These are phyloP conservation scores for Apotomis turbidana DNA, from an alignment of 2,888 invertebrate genomes.

Conservation along the genomic window DNA sequence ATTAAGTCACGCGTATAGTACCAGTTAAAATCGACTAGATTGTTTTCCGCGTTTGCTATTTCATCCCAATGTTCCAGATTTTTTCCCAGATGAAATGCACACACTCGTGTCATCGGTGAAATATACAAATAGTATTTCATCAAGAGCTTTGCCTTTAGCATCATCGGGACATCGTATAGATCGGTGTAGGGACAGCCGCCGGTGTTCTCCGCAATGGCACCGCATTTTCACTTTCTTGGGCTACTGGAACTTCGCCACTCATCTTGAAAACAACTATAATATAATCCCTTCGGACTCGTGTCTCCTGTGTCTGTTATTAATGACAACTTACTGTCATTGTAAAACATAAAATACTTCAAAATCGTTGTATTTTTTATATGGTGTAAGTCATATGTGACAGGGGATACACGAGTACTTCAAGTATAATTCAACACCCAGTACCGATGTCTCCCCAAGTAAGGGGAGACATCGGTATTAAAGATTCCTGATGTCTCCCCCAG, in stretches of 20 bases:
- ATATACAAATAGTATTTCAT: constrained; percentile 5
- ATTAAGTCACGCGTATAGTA: neutral
- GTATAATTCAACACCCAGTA: too few relatives aligned
- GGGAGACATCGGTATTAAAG: too few relatives aligned
- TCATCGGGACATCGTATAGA: neutral
- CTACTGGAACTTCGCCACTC: constrained; percentile 4
- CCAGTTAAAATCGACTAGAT: neutral
- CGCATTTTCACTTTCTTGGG: constrained; percentile 4
- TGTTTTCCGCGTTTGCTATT: constrained; percentile 12
- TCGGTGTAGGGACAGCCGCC: constrained; percentile 1
- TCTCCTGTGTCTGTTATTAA: neutral
- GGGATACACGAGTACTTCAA: neutral
- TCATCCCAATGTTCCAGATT: constrained; percentile 7
- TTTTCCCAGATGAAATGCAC: neutral
- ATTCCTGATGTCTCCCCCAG: too few relatives aligned
- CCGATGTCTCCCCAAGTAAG: too few relatives aligned
- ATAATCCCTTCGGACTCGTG: too few relatives aligned
- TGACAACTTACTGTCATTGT: constrained; percentile 1
- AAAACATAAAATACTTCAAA: neutral
- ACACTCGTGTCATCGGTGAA: constrained; percentile 10
- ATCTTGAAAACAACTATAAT: constrained; percentile 7
- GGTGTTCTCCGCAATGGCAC: constrained; percentile 6
- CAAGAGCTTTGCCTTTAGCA: constrained; percentile 14
- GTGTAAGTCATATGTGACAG: constrained; percentile 1
- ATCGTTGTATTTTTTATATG: constrained; percentile 1